Conservation (phyloP, 2,113 vertebrate genomes). For the Ceyx margarethae region DNA sequence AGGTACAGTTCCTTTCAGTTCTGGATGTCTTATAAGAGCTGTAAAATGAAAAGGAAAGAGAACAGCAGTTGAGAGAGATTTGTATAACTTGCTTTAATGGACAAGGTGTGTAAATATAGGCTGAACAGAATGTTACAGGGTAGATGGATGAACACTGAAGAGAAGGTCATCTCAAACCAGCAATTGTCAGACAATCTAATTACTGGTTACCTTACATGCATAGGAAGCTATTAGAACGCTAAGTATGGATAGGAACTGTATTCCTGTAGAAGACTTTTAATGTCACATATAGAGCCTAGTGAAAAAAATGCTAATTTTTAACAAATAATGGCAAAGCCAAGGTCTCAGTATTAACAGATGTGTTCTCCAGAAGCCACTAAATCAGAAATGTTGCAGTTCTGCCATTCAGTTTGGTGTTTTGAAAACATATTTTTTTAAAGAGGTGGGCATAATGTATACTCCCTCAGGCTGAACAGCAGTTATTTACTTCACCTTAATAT, state of each 20-base stretch:
- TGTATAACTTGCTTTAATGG: background rate
- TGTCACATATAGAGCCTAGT: background rate
- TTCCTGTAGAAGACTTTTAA: background rate
- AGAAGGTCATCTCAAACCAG: background rate
- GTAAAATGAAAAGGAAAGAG: background rate
- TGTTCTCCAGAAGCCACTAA: background rate
- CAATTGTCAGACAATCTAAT: background rate
- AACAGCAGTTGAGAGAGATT: background rate
- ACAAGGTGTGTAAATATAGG: background rate
- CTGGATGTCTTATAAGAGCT: background rate
- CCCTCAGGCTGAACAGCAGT: background rate
- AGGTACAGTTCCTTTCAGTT: background rate
- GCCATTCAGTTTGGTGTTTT: background rate
- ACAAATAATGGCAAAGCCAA: background rate
- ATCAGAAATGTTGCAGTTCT: background rate
- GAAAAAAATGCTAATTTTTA: background rate
- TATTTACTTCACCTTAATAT: background rate
- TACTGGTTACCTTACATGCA: background rate
- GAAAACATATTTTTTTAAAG: background rate
- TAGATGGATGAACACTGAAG: background rate
- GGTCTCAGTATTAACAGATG: background rate
- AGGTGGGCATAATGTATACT: background rate
- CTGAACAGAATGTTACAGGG: background rate
- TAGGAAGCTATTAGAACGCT: background rate
- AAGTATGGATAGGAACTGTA: background rate